phyloP scores from a whole-genome alignment of 2,113 vertebrate genomes.

The Dermatemys mawii region DNA sequence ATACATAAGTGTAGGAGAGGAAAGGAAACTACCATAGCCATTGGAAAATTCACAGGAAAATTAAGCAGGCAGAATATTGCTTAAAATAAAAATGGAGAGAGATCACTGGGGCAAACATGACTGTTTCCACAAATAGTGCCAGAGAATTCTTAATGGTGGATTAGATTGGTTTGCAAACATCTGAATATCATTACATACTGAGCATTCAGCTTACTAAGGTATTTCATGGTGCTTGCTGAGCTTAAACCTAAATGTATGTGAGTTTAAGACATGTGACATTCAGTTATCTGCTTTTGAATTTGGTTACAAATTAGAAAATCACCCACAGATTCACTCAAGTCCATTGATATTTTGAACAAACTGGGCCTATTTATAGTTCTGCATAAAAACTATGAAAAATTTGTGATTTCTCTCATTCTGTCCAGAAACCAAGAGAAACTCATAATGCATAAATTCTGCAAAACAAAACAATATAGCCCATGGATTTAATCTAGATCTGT shows the following conservation, averaged over 20 bases:
- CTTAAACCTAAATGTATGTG: background rate
- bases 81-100: background rate
- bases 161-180: background rate
- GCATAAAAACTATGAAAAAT: background rate
- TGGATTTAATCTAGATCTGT: background rate
- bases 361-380: background rate
- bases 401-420: background rate
- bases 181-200: background rate
- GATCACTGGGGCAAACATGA: background rate
- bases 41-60: background rate
- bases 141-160: background rate
- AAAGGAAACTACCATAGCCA: background rate
- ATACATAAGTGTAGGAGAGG: background rate
- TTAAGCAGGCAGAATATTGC: background rate
- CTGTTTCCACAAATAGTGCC: background rate
- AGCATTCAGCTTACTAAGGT: background rate
- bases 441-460: background rate
- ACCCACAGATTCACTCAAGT: background rate
- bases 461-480: background rate
- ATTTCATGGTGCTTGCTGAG: background rate
- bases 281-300: background rate
- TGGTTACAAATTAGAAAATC: background rate
- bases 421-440: background rate
- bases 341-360: background rate
- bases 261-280: background rate